phyloP scores from a whole-genome alignment of 2,797 vertebrate genomes.

The Artibeus lituratus region DNA sequence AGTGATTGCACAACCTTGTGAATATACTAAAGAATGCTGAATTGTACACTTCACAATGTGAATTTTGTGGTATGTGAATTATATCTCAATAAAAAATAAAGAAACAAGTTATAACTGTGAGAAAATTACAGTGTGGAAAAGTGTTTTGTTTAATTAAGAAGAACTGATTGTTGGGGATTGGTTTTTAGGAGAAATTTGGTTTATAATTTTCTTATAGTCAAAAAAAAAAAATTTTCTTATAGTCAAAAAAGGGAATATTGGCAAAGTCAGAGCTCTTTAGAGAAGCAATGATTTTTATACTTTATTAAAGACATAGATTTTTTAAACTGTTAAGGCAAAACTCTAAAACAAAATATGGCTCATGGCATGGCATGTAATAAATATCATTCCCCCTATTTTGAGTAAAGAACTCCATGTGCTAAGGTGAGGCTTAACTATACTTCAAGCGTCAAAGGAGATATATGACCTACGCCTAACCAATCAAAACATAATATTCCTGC shows the following conservation, averaged over 20 bases:
- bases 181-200: background rate
- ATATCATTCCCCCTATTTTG: background rate
- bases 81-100: background rate
- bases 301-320: background rate
- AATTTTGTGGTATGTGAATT: background rate
- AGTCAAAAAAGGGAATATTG: background rate
- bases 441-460: background rate
- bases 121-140: background rate
- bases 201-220: background rate
- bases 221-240: no score
- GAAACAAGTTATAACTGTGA: background rate
- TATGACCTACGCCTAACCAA: background rate
- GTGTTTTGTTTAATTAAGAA: background rate
- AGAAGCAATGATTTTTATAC: background rate
- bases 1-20: background rate
- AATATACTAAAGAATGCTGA: background rate
- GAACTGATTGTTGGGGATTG: background rate
- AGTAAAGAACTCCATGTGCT: background rate
- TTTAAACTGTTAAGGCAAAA: background rate
- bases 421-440: background rate
- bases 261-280: background rate
- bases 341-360: background rate
- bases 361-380: background rate
- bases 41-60: background rate
- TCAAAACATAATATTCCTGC: background rate